Evolutionary conservation across 2,113 vertebrate species (phyloP).

Genomic region (Procapra przewalskii): DNA sequence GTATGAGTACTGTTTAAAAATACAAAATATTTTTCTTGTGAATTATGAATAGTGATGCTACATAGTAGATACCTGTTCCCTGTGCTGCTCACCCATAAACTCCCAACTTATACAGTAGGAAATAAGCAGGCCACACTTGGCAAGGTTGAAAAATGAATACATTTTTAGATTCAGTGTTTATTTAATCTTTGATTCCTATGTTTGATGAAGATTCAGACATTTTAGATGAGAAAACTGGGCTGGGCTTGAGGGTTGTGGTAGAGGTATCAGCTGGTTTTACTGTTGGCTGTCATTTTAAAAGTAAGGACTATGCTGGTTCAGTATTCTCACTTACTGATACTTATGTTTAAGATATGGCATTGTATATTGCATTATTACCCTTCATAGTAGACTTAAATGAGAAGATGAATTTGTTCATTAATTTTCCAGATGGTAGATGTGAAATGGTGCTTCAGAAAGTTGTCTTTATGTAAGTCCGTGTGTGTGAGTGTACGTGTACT

Average conservation of each 20-base stretch:
- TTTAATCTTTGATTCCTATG: neutral
- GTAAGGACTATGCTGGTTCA: neutral
- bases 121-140: neutral
- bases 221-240: constrained; percentile 29
- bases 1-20: neutral
- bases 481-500: neutral
- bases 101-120: neutral
- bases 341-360: constrained; percentile 57
- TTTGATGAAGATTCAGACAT: neutral
- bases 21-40: neutral
- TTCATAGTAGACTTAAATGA: constrained; percentile 38
- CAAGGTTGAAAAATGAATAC: neutral
- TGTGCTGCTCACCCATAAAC: neutral
- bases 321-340: constrained; percentile 59
- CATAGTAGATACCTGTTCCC: neutral
- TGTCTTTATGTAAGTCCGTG: neutral
- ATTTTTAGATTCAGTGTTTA: neutral
- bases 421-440: constrained; percentile 58
- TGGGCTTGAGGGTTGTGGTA: neutral
- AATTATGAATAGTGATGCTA: neutral
- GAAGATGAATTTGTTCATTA: constrained; percentile 40
- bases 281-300: neutral
- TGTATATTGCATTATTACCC: constrained; percentile 47
- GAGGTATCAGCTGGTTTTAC: neutral
- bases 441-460: neutral